phyloP scores from a whole-genome alignment of 2,113 vertebrate genomes.

The Genyomyrus donnyi region DNA sequence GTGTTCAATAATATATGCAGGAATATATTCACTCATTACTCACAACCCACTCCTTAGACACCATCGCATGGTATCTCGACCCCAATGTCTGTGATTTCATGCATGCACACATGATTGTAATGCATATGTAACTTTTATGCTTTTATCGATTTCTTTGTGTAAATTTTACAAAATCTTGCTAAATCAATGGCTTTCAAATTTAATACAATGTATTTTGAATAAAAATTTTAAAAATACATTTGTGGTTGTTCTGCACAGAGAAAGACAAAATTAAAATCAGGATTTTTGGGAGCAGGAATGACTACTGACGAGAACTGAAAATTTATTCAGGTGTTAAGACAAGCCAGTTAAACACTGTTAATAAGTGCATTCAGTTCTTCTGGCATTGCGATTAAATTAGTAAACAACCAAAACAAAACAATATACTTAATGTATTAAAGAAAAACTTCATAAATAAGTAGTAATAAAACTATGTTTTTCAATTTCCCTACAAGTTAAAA shows the following conservation, averaged over 20 bases:
- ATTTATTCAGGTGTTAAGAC: neutral
- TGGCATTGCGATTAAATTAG: neutral
- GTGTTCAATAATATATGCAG: neutral
- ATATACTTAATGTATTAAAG: neutral
- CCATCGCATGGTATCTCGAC: neutral
- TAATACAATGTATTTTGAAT: neutral
- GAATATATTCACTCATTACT: neutral
- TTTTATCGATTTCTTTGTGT: neutral
- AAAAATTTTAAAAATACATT: neutral
- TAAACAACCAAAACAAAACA: neutral
- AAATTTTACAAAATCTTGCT: neutral
- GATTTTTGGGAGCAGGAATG: neutral
- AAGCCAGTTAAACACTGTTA: neutral
- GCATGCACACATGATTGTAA: neutral
- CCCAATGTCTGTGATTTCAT: neutral
- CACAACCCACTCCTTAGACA: neutral
- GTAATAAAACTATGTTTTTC: neutral
- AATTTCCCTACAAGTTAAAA: neutral
- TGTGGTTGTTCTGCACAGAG: neutral
- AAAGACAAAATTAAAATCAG: neutral
- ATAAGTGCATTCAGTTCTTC: neutral
- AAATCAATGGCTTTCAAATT: neutral
- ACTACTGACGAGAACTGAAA: neutral
- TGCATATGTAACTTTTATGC: neutral
- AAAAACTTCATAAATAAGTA: neutral